phyloP scores from a whole-genome alignment of 2,113 vertebrate genomes.

The Saccopteryx bilineata region DNA sequence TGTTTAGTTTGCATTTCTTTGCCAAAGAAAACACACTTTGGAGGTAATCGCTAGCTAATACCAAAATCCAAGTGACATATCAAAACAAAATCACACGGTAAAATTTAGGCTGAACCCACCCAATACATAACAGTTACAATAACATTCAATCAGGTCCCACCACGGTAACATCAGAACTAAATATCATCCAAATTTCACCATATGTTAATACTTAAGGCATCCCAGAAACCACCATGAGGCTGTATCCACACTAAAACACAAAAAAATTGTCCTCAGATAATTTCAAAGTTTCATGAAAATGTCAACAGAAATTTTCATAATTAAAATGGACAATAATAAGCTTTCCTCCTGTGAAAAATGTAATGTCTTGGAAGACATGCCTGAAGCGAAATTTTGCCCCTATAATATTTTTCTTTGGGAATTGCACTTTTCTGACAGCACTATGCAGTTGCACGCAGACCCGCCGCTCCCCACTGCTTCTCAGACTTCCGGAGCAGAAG shows the following conservation, averaged over 20 bases:
- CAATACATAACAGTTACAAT: background rate
- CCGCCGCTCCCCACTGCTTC: constrained; percentile 82
- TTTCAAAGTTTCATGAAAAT: constrained; percentile 68
- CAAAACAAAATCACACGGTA: constrained; percentile 6
- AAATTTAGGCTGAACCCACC: constrained; percentile 27
- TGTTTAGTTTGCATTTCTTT: background rate
- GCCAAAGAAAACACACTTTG: background rate
- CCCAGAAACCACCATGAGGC: constrained; percentile 43
- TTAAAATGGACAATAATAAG: constrained; percentile 80
- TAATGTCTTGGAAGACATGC: constrained; percentile 69
- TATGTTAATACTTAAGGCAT: background rate
- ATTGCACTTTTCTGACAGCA: constrained; percentile 81
- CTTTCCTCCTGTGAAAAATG: constrained; percentile 63
- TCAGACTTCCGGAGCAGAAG: constrained; percentile 79
- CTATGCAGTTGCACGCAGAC: constrained; percentile 80
- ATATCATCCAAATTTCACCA: background rate
- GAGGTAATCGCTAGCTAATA: background rate
- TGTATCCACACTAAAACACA: constrained; percentile 46
- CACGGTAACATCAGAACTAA: constrained; percentile 24
- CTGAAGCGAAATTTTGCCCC: constrained; percentile 79
- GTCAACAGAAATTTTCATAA: constrained; percentile 71
- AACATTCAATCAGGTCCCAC: background rate
- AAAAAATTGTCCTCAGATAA: constrained; percentile 44
- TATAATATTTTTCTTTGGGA: constrained; percentile 78
- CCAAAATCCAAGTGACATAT: background rate